Percentiles rank a stretch among this genome's conserved stretches.
Evolutionary conservation across 1,140 invertebrate genomes (phyloP).

Genomic region (Meloidogyne floridensis): DNA sequence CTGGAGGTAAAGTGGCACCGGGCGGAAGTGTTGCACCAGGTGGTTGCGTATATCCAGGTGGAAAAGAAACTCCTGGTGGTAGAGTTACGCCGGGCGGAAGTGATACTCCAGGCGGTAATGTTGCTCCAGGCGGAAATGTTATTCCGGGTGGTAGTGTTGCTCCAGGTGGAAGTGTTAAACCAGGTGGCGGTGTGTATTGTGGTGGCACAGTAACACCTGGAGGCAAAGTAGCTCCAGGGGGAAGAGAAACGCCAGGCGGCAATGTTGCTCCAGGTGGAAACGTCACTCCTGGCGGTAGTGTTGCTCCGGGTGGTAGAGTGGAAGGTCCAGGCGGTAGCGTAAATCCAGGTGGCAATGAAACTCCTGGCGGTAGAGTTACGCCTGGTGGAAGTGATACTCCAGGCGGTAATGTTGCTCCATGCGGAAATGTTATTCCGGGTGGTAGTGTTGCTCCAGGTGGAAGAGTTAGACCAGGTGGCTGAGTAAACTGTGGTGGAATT

Average conservation of each 20-base stretch:
- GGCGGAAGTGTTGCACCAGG: slow-evolving; percentile 11
- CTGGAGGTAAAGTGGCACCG: neutral
- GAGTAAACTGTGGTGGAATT: neutral
- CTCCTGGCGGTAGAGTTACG: neutral
- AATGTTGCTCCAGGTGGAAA: slow-evolving; percentile 6
- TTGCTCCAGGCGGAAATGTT: slow-evolving; percentile 19
- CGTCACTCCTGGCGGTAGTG: neutral
- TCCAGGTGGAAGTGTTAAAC: neutral
- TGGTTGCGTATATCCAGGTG: neutral
- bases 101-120: neutral
- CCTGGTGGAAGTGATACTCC: neutral
- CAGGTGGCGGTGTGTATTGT: neutral
- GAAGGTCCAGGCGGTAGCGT: slow-evolving; percentile 4
- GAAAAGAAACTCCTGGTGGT: neutral
- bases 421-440: neutral
- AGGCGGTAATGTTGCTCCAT: neutral
- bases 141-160: neutral
- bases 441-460: neutral
- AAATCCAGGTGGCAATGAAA: neutral
- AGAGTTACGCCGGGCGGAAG: neutral
- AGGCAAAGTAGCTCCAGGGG: neutral
- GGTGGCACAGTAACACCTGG: neutral
- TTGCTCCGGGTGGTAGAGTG: slow-evolving; percentile 24
- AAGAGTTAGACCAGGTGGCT: neutral
- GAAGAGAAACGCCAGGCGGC: neutral